These are phyloP conservation scores for Spialia ferax DNA, from an alignment of 2,888 invertebrate species.

Conservation along the genomic window DNA sequence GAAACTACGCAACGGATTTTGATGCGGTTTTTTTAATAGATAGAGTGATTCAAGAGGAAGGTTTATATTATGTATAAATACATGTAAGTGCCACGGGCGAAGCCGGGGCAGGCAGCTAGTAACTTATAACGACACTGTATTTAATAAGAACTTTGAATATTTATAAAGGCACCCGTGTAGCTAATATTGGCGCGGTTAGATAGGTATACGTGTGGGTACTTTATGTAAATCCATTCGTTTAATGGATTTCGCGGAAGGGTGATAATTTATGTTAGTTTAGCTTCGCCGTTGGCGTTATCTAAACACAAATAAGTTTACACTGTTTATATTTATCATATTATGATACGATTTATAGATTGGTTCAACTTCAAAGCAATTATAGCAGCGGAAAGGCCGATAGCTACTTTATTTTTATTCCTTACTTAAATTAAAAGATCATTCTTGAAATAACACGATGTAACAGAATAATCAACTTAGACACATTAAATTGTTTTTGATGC, in stretches of 20 bases:
- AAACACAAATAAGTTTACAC: conserved; percentile 32
- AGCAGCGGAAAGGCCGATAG: no score
- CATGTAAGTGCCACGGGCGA: no score
- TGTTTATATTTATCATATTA: conserved; percentile 2
- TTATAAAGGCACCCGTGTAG: not conserved
- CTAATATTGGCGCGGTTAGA: conserved; percentile 29
- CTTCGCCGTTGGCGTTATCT: conserved; percentile 32
- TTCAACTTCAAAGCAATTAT: not conserved
- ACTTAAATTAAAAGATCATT: no score
- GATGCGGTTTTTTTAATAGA: no score
- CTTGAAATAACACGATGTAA: no score
- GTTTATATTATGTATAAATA: conserved; percentile 35
- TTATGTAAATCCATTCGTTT: conserved; percentile 32
- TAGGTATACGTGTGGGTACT: conserved; percentile 28
- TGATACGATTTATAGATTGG: not conserved
- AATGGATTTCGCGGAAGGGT: conserved; percentile 38
- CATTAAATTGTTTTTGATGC: not conserved
- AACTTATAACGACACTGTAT: not conserved
- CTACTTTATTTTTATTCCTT: no score
- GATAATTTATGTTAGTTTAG: conserved; percentile 39
- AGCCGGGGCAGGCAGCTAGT: no score
- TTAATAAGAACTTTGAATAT: conserved; percentile 5
- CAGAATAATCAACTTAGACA: not conserved
- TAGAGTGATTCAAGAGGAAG: conserved; percentile 19
- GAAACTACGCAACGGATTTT: no score